A percentile compares a stretch with the other conserved stretches of the same genome.
phyloP scores from a whole-genome alignment of 2,888 invertebrate species.

The Linhomoeus sp. region DNA sequence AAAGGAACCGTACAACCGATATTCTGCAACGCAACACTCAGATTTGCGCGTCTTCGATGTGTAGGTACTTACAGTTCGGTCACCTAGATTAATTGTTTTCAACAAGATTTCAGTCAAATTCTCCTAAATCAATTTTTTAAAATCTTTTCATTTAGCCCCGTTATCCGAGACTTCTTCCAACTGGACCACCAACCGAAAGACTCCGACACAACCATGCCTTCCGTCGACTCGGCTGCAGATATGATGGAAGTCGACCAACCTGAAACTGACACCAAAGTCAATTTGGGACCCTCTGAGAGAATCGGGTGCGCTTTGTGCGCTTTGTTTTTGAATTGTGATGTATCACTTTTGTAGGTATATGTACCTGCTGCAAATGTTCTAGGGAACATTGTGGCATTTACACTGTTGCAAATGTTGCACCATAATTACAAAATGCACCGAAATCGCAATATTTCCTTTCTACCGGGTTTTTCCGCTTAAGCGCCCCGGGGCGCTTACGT shows the following conservation, averaged over 20 bases:
- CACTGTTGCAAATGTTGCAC: background rate
- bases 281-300: background rate
- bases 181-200: background rate
- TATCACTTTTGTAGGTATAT: background rate
- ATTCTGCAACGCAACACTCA: background rate
- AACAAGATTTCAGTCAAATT: too few relatives aligned
- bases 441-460: too few relatives aligned
- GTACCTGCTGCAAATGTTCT: background rate
- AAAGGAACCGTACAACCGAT: background rate
- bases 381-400: background rate
- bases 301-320: background rate
- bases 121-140: background rate
- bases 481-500: conserved; percentile 44
- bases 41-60: too few relatives aligned
- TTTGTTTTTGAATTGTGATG: conserved; percentile 7
- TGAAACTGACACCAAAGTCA: background rate
- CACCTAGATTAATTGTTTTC: too few relatives aligned
- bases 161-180: conserved; percentile 1
- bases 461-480: too few relatives aligned
- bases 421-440: conserved; percentile 1
- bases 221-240: background rate
- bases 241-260: background rate
- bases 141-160: background rate
- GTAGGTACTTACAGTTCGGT: too few relatives aligned
- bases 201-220: too few relatives aligned